Percentiles rank a stretch among this genome's conserved stretches.
Evolutionary conservation across 2,113 vertebrate species (phyloP).

Genomic region (Coregonus clupeaformis): DNA sequence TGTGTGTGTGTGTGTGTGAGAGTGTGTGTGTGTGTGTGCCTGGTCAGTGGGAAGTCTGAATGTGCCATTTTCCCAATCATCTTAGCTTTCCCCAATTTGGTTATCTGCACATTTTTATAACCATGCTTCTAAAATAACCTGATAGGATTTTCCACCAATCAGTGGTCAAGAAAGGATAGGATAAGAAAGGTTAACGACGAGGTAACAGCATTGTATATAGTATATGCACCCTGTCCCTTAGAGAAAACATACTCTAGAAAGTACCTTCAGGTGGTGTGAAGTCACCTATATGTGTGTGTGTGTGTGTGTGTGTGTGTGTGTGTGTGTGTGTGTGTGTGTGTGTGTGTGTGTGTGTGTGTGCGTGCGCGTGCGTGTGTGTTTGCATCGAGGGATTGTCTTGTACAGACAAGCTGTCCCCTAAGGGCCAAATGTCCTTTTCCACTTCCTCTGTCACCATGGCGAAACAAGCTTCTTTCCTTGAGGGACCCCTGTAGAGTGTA

Average conservation of each 20-base stretch:
- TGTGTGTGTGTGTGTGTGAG: background rate
- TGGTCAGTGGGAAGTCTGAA: background rate
- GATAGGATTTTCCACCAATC: too few relatives aligned
- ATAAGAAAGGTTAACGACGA: background rate
- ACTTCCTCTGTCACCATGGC: constrained; percentile 40
- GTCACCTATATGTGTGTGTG: background rate
- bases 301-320: too few relatives aligned
- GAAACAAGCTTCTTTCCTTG: constrained; percentile 29
- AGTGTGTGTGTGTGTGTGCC: background rate
- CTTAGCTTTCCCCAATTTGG: background rate
- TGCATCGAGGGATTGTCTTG: background rate
- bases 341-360: background rate
- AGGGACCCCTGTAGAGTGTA: constrained; percentile 14
- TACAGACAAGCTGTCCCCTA: background rate
- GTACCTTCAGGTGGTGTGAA: background rate
- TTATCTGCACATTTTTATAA: background rate
- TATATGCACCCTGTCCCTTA: too few relatives aligned
- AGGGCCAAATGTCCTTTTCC: constrained; percentile 36
- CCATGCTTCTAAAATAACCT: too few relatives aligned
- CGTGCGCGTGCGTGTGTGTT: background rate
- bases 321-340: background rate
- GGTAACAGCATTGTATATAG: too few relatives aligned
- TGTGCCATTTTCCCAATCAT: background rate
- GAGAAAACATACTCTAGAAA: background rate
- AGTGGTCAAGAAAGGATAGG: constrained; percentile 1